Base-by-base conservation (phyloP, 2,113 vertebrate species). In the Odontesthes bonariensis region DNA sequence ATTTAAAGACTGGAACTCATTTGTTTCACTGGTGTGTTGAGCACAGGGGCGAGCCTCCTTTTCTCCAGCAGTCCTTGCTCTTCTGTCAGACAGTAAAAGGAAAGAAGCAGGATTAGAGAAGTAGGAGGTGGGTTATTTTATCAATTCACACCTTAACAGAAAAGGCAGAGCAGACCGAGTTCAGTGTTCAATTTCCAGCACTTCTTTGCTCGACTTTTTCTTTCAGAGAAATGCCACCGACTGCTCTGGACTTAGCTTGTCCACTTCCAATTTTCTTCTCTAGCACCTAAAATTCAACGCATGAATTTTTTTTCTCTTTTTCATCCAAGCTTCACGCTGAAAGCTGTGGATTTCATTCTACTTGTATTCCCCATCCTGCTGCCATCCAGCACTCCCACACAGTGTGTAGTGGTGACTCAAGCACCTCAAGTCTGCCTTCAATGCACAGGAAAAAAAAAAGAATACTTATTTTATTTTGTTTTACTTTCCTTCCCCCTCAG, bases 301-400 rank as follows among this genome's bases (percentile, higher is more conserved):
- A 10, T 38, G 4, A 22, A 5, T 17, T 22, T 61, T 23, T n/a
- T 57, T 64, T 54, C 14, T 54, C 2, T 10, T 75, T 40, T 49
- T 60, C 6, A 35, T 69, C 70, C 20, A 19, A 31, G 40, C 64
- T 54, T 74, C 12, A 6, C 32, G 56, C 12, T 66, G 63, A 40
- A 85, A 68, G 62, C 47, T 56, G 32, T 59, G 60, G 22, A 27
- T 73, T 77, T 65, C 58, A 61, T 74, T 79, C 61, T 46, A 5
- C 62, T 73, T 42, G 35, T 77, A 19, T 56, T 74, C 40, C 55
- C 55, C 9, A 42, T 76, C 35, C 68, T 72, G 76, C 71, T 58
- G 32, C 69, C 72, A 74, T 79, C 42, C 76, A 72, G 72, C 19
- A 56, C 80, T 84, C 86, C 86, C 62, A 83, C 85, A 83, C 84